Base-by-base conservation (phyloP, 2,888 invertebrate species). In the Charanyca ferruginea region DNA sequence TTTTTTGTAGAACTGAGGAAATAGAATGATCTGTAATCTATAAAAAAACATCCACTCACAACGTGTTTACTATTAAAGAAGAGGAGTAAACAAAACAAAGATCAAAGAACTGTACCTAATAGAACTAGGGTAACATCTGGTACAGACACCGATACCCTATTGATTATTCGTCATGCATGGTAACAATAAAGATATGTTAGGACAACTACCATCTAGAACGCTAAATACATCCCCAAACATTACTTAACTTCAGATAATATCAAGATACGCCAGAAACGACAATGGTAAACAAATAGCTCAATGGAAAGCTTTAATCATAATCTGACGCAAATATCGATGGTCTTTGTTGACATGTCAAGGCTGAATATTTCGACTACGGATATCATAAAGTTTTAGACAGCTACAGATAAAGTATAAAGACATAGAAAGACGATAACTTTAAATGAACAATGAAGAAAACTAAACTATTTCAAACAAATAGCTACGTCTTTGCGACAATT, bases 51-150 rank as follows among this genome's bases (percentile, higher is more conserved):
- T 38, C 32, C 32, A 28, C 28, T 28, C 9, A 32, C 32, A 38
- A 13, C 11, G 4, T 16, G 35, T 25, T 35, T n/a, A 23, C 58
- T 11, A 22, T 49, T 28, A 11, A 49, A 60, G 11, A 44, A 38
- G 18, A 49, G 9, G 2, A 11, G n/a, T 68, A 52, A 69, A 69
- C 66, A 59, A 59, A 49, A 16, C n/a, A 11, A n/a, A 67, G 41
- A 61, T 69, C 61, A 69, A 68, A 61, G 47, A 68, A 35, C 22
- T 6, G 18, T 9, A 18, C 23, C 6, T 25, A 67, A 59, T 44
- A 9, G 25, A 60, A 51, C 42, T 38, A 42, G 49, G 42, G 35
- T 52, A 47, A 41, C 60, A 52, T 60, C 60, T 69, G 38, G 23
- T 13, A 35, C 23, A 42, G 9, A 25, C 23, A 67, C 20, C n/a